These are phyloP conservation scores for Dynastes tityus DNA, from an alignment of 2,888 invertebrate genomes.

Conservation along the genomic window DNA sequence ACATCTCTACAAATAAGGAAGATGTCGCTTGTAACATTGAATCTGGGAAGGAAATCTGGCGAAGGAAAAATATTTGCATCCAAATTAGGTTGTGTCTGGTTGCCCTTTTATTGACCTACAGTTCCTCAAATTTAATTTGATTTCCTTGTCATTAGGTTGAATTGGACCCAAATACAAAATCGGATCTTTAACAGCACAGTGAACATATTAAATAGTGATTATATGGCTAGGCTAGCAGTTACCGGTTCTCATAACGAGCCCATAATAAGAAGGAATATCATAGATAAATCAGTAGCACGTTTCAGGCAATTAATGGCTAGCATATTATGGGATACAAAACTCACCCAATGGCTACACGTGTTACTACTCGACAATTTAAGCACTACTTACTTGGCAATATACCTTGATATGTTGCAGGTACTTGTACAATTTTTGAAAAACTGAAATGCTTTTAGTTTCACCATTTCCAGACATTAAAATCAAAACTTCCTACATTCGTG, in stretches of 20 bases:
- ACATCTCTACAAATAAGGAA: too few relatives aligned
- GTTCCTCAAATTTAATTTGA: too few relatives aligned
- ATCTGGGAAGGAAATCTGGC: too few relatives aligned
- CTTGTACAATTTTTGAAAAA: slow-evolving; percentile 47
- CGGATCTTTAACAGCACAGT: slow-evolving; percentile 79
- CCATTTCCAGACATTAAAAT: slow-evolving; percentile 73
- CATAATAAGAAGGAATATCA: slow-evolving; percentile 78
- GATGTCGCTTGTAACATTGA: too few relatives aligned
- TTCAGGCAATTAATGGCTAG: slow-evolving; percentile 80
- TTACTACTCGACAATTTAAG: slow-evolving; percentile 80
- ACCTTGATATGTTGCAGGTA: slow-evolving; percentile 85
- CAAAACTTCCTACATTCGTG: slow-evolving; percentile 80
- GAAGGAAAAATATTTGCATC: too few relatives aligned
- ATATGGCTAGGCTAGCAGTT: slow-evolving; percentile 77
- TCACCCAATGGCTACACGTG: slow-evolving; percentile 85
- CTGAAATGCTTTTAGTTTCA: too few relatives aligned
- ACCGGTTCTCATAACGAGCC: slow-evolving; percentile 77
- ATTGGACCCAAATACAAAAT: slow-evolving; percentile 79
- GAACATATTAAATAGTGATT: slow-evolving; percentile 79
- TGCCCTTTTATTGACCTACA: too few relatives aligned
- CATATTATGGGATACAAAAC: slow-evolving; percentile 81
- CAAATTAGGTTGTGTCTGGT: too few relatives aligned
- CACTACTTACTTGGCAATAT: slow-evolving; percentile 79
- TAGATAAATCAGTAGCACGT: slow-evolving; percentile 80
- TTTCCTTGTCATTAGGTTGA: slow-evolving; percentile 67